Evolutionary conservation across 2,113 vertebrate species (phyloP), one percentile per base, ranked within the genome.

Genomic region (Rafetus swinhoei): DNA sequence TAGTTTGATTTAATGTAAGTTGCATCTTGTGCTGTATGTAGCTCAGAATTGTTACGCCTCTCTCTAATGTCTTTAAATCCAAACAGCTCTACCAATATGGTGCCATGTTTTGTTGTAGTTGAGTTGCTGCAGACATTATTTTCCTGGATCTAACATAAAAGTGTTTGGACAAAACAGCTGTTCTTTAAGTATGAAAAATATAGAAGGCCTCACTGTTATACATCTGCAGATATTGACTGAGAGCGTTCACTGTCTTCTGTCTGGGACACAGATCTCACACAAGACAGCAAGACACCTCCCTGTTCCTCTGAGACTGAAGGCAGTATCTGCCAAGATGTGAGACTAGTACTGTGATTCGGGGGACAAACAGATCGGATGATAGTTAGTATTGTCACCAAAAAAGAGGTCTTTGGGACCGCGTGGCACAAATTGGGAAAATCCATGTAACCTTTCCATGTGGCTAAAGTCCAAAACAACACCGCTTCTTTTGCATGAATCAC

Each of bases 401-500:
- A 9, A 4, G 32, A 6, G 7, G 45, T 45, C 7, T 5, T 1
- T 7, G 14, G 14, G 3, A n/a, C 86, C 50, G 19, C 1, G 0
- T 82, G 29, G 21, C 65, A 59, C 52, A 29, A 76, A 84, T 53
- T 60, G 9, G 35, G 86, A 88, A 45, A 89, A 86, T 12, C 0
- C 80, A 83, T 1, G 9, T 22, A 79, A 65, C 27, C 77, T 45
- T 81, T 3, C 0, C 2, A 1, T 57, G 3, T 94, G 94, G 80
- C 92, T 11, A 0, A 54, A 35, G 9, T 91, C 92, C 94, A 95
- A 94, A 93, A 90, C 92, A 82, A 2, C 93, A 76, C 55, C 85
- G 80, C n/a, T 52, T 93, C 80, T 85, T 93, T 85, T 39, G 25
- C 19, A 62, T 50, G 32, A 96, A 81, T 90, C 92, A 95, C 82